Evolutionary conservation across 2,888 invertebrate genomes (phyloP), one percentile per base, ranked within the genome.

Genomic region (Exephanes ischioxanthus): DNA sequence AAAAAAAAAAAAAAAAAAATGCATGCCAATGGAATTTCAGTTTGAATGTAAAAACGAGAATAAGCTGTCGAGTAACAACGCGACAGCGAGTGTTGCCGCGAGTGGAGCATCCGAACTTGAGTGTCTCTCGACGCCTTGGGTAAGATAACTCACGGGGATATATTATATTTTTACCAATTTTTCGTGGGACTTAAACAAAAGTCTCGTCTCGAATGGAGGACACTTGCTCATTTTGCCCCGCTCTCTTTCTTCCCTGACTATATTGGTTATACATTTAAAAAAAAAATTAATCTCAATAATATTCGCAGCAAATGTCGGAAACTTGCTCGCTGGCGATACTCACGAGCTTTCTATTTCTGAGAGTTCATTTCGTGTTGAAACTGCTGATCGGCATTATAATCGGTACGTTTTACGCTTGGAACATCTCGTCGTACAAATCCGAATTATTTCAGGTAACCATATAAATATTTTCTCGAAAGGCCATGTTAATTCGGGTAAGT

Each of bases 341-440:
- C 22, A 95, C 97, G 91, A 97, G 96, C 88, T 98, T 98, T 90
- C 94, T 98, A 7, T 99, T 98, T 94, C 96, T 98, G 76, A 95
- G 98, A 90, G 97, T 98, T 33, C 97, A 98, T 87, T 97, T 97
- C 90, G 95, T 97, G 88, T 94, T 98, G 72, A 99, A 99, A 95
- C 95, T 98, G 90, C 90, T 96, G 0, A 95, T 97, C 72, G 97
- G 97, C 26, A 93, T 96, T 0, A 91, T 95, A 0, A 96, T 97
- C 91, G 95, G 97, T 0, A 89, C 94, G 0, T 95, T 96, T 85
- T 98, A 97, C 92, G 94, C 96, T 0, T 96, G 95, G 93, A 95
- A 97, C 72, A 96, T 97, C n/a, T 96, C 96, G 94, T 95, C 95
- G 71, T 94, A 96, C 48, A 96, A 95, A 89, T 94, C 94, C 3